Evolutionary conservation across 1,140 invertebrate species (phyloP).

Genomic region (Procambarus clarkii): DNA sequence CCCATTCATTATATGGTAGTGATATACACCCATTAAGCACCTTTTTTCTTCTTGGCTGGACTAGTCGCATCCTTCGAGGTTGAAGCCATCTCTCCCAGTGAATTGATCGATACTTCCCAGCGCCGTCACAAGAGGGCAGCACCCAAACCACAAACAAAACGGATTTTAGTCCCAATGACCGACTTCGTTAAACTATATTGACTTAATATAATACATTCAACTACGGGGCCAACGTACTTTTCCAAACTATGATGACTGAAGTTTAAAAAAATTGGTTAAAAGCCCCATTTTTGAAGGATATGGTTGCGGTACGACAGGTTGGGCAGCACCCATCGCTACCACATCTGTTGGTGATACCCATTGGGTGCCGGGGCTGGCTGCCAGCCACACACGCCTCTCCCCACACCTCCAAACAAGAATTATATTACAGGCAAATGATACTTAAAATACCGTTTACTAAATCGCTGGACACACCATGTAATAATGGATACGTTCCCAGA

Average conservation of each 20-base stretch:
- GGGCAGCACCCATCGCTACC: conserved; percentile 52
- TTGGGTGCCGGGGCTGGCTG: conserved; percentile 50
- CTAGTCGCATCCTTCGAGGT: conserved; percentile 65
- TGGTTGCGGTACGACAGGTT: conserved; percentile 55
- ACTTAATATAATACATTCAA: no score
- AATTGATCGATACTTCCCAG: conserved; percentile 63
- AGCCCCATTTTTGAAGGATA: background rate
- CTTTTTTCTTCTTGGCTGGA: conserved; percentile 68
- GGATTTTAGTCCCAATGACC: background rate
- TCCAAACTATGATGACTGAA: no score
- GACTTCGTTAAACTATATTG: no score
- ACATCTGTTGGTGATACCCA: conserved; percentile 49
- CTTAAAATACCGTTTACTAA: background rate
- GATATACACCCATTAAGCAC: conserved; percentile 41
- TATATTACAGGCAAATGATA: background rate
- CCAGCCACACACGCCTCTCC: background rate
- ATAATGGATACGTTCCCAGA: no score
- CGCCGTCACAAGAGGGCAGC: conserved; percentile 59
- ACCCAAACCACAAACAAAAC: conserved; percentile 37
- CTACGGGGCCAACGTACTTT: no score
- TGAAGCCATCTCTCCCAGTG: conserved; percentile 67
- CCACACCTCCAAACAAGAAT: background rate
- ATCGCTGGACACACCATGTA: background rate
- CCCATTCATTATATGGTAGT: background rate
- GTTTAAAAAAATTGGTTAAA: no score